Evolutionary conservation across 2,797 vertebrate species (phyloP).

Genomic region (Loriculus beryllinus): DNA sequence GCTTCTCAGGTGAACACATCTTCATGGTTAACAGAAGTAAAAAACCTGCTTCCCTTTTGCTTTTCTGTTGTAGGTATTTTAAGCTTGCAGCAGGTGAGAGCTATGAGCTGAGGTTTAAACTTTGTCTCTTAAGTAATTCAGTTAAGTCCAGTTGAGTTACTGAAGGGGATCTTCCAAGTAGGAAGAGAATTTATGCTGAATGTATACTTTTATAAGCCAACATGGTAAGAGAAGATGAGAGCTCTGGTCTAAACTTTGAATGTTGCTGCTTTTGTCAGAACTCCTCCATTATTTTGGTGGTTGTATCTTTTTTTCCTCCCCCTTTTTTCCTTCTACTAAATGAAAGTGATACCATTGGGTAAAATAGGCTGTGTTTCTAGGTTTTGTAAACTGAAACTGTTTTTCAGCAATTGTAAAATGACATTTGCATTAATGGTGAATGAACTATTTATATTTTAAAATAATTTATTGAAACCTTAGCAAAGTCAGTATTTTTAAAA

Average conservation of each 20-base stretch:
- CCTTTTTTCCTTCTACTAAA: neutral
- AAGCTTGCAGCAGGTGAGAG: neutral
- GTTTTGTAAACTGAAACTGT: neutral
- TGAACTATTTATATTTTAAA: constrained; percentile 36
- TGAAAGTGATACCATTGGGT: neutral
- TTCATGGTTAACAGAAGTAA: neutral
- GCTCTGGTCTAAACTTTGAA: neutral
- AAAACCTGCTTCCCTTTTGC: neutral
- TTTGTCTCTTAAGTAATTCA: neutral
- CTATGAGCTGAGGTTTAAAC: neutral
- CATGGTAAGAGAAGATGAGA: neutral
- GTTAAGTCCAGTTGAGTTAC: neutral
- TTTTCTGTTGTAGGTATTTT: neutral
- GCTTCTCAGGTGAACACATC: constrained; percentile 45
- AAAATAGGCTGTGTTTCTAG: neutral
- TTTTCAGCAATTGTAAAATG: constrained; percentile 9
- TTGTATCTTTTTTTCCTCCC: neutral
- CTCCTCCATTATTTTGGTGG: neutral
- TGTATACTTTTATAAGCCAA: neutral
- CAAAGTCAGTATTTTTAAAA: constrained; percentile 55
- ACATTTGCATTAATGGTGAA: neutral
- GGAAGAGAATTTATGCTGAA: neutral
- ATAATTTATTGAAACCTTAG: constrained; percentile 39
- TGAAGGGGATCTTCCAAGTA: neutral
- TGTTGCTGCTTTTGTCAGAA: constrained; percentile 11